Base-by-base conservation (phyloP, 2,888 invertebrate species). In the Caenorhabditis virilis region DNA sequence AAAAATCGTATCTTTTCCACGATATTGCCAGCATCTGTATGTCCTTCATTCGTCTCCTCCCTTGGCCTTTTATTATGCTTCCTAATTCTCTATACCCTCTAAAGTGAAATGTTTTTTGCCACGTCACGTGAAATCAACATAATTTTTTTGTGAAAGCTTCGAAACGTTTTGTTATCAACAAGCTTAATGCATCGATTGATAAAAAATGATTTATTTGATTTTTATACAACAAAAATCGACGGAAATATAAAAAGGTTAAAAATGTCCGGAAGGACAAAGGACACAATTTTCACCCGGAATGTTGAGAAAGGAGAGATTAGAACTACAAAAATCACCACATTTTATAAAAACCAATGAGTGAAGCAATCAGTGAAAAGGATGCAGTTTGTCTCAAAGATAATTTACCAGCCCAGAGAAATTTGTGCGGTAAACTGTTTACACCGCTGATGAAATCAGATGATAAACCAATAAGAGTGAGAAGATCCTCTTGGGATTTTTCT, bases 311-410 rank as follows among this genome's bases (percentile, higher is more conserved):
- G 23, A 6, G 3, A 26, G 23, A 30, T 18, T 33, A 20, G 35
- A 47, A 22, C 9, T 20, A 41, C 41, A 41, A 41, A 20, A 16
- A 36, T n/a, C 35, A 68, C 56, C 58, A 63, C 27, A 61, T 39
- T 41, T 71, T 73, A 61, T 77, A 76, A 50, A 78, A 72, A 30
- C 78, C 78, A 50, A 79, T 79, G 43, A 72, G 63, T 3, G 78
- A 78, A 2, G 79, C 79, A 30, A 78, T 46, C 18, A 79, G 51
- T 2, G 78, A 78, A 48, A 78, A 75, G 0, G 56, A 55, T 18
- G 78, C 76, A n/a, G 66, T 53, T 33, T 74, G 72, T 26, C 67
- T 49, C 23, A 68, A 52, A 18, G 67, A 62, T 33, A 79, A 47
- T 53, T 74, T 72, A 38, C 78, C 78, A 13, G 78, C 70, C 79